phyloP scores from a whole-genome alignment of 2,113 vertebrate species.

The Crotalus viridis region DNA sequence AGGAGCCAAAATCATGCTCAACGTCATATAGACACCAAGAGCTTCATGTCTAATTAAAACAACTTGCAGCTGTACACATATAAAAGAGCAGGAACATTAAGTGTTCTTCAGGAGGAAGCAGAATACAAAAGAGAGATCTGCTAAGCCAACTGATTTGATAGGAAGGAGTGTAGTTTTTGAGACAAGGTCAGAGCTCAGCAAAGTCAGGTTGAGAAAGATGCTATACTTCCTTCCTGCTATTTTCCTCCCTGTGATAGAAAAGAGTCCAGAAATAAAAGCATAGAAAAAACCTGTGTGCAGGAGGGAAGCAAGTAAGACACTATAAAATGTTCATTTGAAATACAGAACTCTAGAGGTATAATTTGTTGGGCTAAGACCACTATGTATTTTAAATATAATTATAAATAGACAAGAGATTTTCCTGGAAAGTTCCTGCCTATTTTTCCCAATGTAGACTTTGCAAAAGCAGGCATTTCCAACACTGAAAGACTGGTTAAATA shows the following conservation, averaged over 20 bases:
- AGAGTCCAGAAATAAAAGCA: not conserved
- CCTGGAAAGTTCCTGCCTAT: not conserved
- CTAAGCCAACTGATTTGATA: not conserved
- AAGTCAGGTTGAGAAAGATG: not conserved
- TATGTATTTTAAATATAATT: not conserved
- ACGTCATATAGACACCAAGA: not conserved
- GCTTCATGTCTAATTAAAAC: not conserved
- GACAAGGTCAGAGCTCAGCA: not conserved
- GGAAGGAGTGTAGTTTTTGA: not conserved
- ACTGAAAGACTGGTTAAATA: not conserved
- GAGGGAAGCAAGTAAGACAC: not conserved
- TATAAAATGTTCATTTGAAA: not conserved
- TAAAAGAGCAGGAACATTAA: not conserved
- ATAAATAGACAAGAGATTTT: not conserved
- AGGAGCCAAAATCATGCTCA: not conserved
- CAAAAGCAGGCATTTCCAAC: not conserved
- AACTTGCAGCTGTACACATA: not conserved
- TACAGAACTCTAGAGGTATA: not conserved
- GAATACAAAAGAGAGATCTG: not conserved
- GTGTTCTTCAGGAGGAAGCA: not conserved
- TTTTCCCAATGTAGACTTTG: not conserved
- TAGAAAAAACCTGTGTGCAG: not conserved
- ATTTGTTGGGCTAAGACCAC: not conserved
- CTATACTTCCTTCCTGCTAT: not conserved
- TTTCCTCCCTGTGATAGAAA: not conserved